These are phyloP conservation scores for Helicoverpa zea DNA, from an alignment of 1,140 invertebrate genomes.

Conservation along the genomic window DNA sequence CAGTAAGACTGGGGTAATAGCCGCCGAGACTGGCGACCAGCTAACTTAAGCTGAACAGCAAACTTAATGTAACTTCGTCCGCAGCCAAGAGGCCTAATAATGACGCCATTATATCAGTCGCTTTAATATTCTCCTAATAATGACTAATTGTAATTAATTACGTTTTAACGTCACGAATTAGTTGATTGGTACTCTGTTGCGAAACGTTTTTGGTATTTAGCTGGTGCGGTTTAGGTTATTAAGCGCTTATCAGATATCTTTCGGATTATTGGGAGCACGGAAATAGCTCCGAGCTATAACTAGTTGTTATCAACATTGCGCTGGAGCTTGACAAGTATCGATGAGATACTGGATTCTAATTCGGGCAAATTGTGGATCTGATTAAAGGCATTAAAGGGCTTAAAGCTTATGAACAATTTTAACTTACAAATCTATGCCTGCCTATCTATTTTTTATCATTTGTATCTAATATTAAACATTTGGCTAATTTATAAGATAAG, in stretches of 20 bases:
- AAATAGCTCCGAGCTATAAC: background rate
- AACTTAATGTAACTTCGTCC: conserved; percentile 62
- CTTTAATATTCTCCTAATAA: conserved; percentile 25
- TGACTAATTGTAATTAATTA: conserved; percentile 7
- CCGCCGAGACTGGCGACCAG: conserved; percentile 42
- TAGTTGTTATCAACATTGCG: background rate
- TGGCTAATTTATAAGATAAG: too few species aligned
- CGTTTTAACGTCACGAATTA: background rate
- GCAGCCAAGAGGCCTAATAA: conserved; percentile 54
- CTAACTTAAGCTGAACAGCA: conserved; percentile 60
- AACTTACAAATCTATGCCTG: too few species aligned
- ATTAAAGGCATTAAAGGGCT: too few species aligned
- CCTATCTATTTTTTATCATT: too few species aligned
- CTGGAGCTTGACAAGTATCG: background rate
- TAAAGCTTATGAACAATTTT: too few species aligned
- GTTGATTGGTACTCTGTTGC: background rate
- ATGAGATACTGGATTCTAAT: too few species aligned
- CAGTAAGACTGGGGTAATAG: conserved; percentile 48
- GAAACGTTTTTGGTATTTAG: background rate
- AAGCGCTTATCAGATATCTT: background rate
- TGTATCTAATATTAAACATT: too few species aligned
- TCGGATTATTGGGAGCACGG: background rate
- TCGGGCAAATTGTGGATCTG: too few species aligned
- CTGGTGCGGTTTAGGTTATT: background rate
- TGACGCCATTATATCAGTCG: conserved; percentile 50